Base-by-base conservation (phyloP, 2,113 vertebrate genomes). In the Labeo catla region DNA sequence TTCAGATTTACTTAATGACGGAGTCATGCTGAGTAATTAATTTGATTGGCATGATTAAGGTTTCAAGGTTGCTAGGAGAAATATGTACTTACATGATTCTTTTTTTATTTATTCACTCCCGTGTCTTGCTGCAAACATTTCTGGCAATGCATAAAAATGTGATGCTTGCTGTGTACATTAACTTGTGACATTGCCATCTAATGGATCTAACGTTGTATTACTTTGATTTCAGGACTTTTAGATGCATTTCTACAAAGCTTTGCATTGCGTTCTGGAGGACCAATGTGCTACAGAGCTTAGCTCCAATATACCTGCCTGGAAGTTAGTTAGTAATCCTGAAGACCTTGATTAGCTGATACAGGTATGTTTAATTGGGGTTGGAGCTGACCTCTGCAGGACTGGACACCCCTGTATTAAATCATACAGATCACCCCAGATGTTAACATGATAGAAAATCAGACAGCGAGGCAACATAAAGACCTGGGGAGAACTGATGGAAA, bases 391-490 rank as follows among this genome's bases (percentile, higher is more conserved):
- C 54, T 59, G 16, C 16, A 59, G 57, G 19, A 59, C 0, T 21
- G 57, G 57, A n/a, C 19, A 61, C 21, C 57, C 21, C 57, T 61
- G 21, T 61, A 61, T n/a, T 61, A 49, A 49, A 49, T 81, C 39
- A 19, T 12, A 66, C 79, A 81, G 79, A n/a, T 81, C 79, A 66
- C 4, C 47, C 59, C 61, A 28, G n/a, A 81, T 49, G 13, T 49
- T 19, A 81, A 66, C 59, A 49, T 66, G 23, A 34, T 66, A 4
- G 45, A 66, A 65, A 66, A 81, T 81, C 61, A 66, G 57, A 81
- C 9, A 49, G 43, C 12, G 13, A 79, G 10, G 77, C 13, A 39
- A 52, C 21, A n/a, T 76, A 50, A 47, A 84, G n/a, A 52, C n/a
- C 23, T 85, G 1, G 15, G 9, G 68, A 66, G 34, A 73, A 63